Evolutionary conservation across 2,888 invertebrate species (phyloP).

Genomic region (Ennomos fuscantarius): DNA sequence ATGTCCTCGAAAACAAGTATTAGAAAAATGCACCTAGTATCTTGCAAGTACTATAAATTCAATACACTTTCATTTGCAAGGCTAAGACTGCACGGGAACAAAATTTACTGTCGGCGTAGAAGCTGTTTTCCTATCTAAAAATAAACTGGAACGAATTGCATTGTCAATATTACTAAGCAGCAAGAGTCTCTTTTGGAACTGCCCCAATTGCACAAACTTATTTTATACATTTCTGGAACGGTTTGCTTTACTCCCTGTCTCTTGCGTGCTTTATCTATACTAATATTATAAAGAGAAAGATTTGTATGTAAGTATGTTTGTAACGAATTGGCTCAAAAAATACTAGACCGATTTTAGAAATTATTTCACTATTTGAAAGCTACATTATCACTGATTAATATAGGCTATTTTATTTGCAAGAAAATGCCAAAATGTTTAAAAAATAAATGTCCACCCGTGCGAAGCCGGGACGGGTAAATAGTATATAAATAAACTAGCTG

Average conservation of each 20-base stretch:
- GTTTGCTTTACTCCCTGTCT: neutral
- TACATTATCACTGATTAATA: too few relatives aligned
- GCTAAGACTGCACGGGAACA: conserved; percentile 12
- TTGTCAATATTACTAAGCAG: conserved; percentile 37
- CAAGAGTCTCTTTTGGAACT: conserved; percentile 30
- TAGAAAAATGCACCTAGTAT: conserved; percentile 8
- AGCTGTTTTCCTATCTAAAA: conserved; percentile 32
- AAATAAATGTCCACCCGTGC: too few relatives aligned
- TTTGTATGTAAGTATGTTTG: too few relatives aligned
- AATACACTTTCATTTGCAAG: conserved; percentile 18
- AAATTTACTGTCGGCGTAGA: conserved; percentile 26
- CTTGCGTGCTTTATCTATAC: neutral
- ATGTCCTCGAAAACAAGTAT: conserved; percentile 8
- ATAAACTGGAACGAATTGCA: conserved; percentile 34
- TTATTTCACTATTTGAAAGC: too few relatives aligned
- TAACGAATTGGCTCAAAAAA: too few relatives aligned
- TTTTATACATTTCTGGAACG: conserved; percentile 6
- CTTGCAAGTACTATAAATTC: conserved; percentile 19
- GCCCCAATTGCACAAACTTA: conserved; percentile 24
- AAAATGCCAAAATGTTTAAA: too few relatives aligned
- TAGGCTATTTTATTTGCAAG: too few relatives aligned
- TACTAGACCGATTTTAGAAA: too few relatives aligned
- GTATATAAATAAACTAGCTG: too few relatives aligned
- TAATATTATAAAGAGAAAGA: too few relatives aligned
- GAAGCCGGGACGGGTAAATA: too few relatives aligned